Evolutionary conservation across 92 coral and sea anemone species (phyloP).

Genomic region (Parazoanthus atlanticus): DNA sequence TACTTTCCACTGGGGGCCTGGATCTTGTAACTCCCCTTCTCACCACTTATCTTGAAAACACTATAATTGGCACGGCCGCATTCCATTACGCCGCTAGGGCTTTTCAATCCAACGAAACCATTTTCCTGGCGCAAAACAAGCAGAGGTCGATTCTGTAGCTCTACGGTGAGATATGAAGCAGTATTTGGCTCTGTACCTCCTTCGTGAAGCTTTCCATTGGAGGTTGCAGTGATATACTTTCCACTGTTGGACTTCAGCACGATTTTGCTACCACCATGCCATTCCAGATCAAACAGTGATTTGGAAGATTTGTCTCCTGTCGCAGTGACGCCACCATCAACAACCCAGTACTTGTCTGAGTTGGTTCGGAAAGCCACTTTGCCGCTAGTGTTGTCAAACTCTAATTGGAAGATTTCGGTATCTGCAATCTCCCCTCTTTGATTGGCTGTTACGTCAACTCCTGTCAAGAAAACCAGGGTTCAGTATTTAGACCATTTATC

Average conservation of each 20-base stretch:
- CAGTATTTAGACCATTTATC: too few relatives aligned
- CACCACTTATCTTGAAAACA: slow-evolving; percentile 73
- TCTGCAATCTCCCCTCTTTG: slow-evolving; percentile 86
- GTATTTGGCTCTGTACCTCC: slow-evolving; percentile 66
- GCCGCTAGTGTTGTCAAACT: slow-evolving; percentile 73
- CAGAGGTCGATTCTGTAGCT: slow-evolving; percentile 87
- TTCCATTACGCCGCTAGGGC: slow-evolving; percentile 71
- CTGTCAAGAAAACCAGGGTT: slow-evolving; percentile 40
- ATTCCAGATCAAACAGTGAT: slow-evolving; percentile 83
- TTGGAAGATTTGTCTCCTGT: slow-evolving; percentile 56
- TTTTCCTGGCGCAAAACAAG: slow-evolving; percentile 87
- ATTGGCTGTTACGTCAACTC: slow-evolving; percentile 88
- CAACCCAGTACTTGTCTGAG: slow-evolving; percentile 86
- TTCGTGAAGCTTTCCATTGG: slow-evolving; percentile 90
- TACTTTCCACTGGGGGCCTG: slow-evolving; percentile 79
- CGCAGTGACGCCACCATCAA: slow-evolving; percentile 83
- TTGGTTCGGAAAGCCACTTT: slow-evolving; percentile 77
- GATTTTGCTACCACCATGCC: slow-evolving; percentile 84
- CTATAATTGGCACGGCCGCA: slow-evolving; percentile 84
- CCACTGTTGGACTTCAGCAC: slow-evolving; percentile 86
- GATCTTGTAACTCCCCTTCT: slow-evolving; percentile 72
- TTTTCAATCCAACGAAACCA: slow-evolving; percentile 89
- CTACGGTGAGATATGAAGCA: slow-evolving; percentile 63
- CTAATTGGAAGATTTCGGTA: slow-evolving; percentile 93
- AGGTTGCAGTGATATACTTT: slow-evolving; percentile 88